Conservation (phyloP, 2,888 invertebrate genomes). For the Hydropsyche betteni region DNA sequence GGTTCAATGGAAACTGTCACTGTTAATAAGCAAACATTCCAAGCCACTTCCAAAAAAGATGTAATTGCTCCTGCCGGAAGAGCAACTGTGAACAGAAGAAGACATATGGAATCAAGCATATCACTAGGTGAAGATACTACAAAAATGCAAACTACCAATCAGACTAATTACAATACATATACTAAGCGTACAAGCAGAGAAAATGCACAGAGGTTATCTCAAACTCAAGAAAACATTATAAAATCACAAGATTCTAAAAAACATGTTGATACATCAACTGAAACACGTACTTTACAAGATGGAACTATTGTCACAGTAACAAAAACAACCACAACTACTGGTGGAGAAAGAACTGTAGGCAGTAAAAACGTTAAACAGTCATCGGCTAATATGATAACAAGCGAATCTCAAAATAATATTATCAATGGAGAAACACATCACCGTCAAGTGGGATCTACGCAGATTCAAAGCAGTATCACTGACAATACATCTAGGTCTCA, state of each 20-base stretch:
- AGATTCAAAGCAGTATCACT: slow-evolving; percentile 57
- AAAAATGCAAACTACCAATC: slow-evolving; percentile 67
- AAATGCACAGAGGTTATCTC: slow-evolving; percentile 47
- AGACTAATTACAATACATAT: slow-evolving; percentile 67
- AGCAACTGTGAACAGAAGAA: slow-evolving; percentile 65
- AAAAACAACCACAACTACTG: slow-evolving; percentile 60
- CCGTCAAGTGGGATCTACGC: slow-evolving; percentile 53
- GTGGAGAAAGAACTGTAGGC: slow-evolving; percentile 54
- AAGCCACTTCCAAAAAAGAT: slow-evolving; percentile 68
- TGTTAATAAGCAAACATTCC: slow-evolving; percentile 65
- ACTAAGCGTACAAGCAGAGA: slow-evolving; percentile 58
- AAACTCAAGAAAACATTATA: slow-evolving; percentile 34
- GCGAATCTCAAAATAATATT: slow-evolving; percentile 46
- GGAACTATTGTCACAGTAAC: slow-evolving; percentile 66
- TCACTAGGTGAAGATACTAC: slow-evolving; percentile 68
- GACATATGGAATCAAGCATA: slow-evolving; percentile 75
- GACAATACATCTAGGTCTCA: slow-evolving; percentile 61
- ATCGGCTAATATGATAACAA: slow-evolving; percentile 40
- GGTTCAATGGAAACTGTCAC: slow-evolving; percentile 66
- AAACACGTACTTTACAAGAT: slow-evolving; percentile 62
- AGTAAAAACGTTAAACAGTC: slow-evolving; percentile 55
- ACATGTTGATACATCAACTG: slow-evolving; percentile 53
- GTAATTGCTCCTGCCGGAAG: slow-evolving; percentile 59
- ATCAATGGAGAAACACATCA: slow-evolving; percentile 44
- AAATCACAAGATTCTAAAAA: slow-evolving; percentile 42